Base-by-base conservation (phyloP, 2,888 invertebrate species). In the Ceriagrion tenellum region DNA sequence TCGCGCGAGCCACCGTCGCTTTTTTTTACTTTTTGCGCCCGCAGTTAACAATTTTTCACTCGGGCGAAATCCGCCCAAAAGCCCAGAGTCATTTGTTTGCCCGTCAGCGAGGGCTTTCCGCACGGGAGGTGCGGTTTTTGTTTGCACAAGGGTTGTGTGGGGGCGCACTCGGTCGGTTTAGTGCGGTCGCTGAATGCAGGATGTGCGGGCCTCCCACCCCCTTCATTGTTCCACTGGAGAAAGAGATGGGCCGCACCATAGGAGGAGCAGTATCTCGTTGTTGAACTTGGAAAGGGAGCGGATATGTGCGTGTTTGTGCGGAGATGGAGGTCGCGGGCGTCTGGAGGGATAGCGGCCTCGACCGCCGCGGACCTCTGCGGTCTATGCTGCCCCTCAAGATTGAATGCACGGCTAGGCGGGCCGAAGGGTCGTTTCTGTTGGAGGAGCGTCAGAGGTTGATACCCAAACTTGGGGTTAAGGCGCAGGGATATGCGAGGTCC, bases 321-420 rank as follows among this genome's bases (percentile, higher is more conserved):
- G 20, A 69, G n/a, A 69, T 69, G 69, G 81, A 81, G 81, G 81
- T 35, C 35, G 81, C n/a, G 81, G 81, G 81, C 81, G 35, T 81
- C 81, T 30, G 81, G 35, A 6, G 35, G 81, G 81, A 30, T 81
- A 81, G 81, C 13, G 16, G 35, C 16, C 13, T 16, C 30, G 13
- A 18, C 69, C 30, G 13, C 13, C 81, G 35, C 30, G 35, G 81
- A 59, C 35, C 26, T 18, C 81, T 0, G 30, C 13, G 47, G 47
- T 59, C 59, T 6, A 20, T 12, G 59, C 18, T 59, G 59, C 59
- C 13, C 59, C 16, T 16, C 16, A 81, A 81, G 81, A 81, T 81
- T 20, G 81, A 69, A 81, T 81, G 35, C 81, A 12, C 35, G 20
- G 59, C 59, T 20, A 59, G 81, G 3, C 16, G 81, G 18, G 81